Evolutionary conservation across 2,113 vertebrate species (phyloP).

Genomic region (Trichomycterus rosablanca): DNA sequence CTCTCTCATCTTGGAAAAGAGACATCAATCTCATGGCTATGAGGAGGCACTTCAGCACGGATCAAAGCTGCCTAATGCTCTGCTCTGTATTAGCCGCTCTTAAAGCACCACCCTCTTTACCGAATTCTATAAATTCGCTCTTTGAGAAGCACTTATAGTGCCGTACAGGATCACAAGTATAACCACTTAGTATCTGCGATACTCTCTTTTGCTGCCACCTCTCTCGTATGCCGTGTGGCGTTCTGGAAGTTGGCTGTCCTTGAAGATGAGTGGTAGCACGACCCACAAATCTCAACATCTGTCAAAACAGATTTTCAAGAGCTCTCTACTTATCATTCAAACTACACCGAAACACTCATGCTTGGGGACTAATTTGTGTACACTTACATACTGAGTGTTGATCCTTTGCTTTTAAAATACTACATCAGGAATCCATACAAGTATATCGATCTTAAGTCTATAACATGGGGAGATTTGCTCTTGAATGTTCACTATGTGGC

Average conservation of each 20-base stretch:
- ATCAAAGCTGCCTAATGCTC: slow-evolving; percentile 41
- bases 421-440: too few species aligned
- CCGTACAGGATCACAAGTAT: slow-evolving; percentile 23
- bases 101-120: slow-evolving; percentile 22
- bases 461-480: too few species aligned
- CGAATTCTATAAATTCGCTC: slow-evolving; percentile 16
- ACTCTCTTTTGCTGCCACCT: not conserved
- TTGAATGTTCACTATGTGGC: too few species aligned
- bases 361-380: not conserved
- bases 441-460: too few species aligned
- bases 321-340: slow-evolving; percentile 20
- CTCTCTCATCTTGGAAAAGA: slow-evolving; percentile 17
- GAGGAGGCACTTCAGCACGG: slow-evolving; percentile 14
- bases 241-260: slow-evolving; percentile 18
- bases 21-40: slow-evolving; percentile 21
- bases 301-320: slow-evolving; percentile 26
- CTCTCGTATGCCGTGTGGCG: not conserved
- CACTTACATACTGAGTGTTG: not conserved
- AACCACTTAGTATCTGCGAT: slow-evolving; percentile 7
- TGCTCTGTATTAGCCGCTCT: slow-evolving; percentile 21
- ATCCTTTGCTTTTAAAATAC: too few species aligned
- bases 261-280: slow-evolving; percentile 24
- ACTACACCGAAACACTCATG: slow-evolving; percentile 29
- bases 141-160: slow-evolving; percentile 21
- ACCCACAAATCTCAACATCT: slow-evolving; percentile 31